phyloP scores from a whole-genome alignment of 2,797 vertebrate species.

The Anas bahamensis region DNA sequence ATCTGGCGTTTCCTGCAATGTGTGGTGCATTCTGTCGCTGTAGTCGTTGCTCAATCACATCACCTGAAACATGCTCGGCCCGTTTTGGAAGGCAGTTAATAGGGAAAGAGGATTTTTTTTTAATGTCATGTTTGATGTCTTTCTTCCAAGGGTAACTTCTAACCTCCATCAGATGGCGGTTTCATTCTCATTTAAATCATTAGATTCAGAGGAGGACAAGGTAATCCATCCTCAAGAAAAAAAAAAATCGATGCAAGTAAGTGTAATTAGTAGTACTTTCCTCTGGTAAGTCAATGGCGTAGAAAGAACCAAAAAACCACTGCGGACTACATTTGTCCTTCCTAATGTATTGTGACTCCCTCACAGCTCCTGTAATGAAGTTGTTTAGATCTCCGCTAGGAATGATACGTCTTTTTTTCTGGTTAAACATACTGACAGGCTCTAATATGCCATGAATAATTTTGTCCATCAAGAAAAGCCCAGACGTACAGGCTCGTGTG shows the following conservation, averaged over 20 bases:
- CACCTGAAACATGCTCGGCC: conserved; percentile 19
- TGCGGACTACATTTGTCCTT: neutral
- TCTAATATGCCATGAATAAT: conserved; percentile 38
- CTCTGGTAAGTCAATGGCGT: conserved; percentile 8
- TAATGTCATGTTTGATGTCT: conserved; percentile 53
- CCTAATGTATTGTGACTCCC: neutral
- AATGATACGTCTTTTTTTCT: neutral
- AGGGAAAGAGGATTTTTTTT: neutral
- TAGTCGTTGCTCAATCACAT: neutral
- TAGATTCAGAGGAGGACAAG: conserved; percentile 63
- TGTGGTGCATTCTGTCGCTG: neutral
- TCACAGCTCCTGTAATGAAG: conserved; percentile 25
- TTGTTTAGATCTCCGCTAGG: conserved; percentile 26
- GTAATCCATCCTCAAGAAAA: conserved; percentile 67
- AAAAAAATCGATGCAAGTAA: conserved; percentile 71
- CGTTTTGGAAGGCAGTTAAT: conserved; percentile 45
- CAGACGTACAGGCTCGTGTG: neutral
- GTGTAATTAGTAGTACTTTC: conserved; percentile 71
- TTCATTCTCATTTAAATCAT: conserved; percentile 67
- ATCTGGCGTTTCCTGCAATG: conserved; percentile 22
- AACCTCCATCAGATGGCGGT: conserved; percentile 41
- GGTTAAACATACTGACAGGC: conserved; percentile 4
- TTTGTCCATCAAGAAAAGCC: conserved; percentile 25
- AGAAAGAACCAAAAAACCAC: neutral
- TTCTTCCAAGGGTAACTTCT: conserved; percentile 63